Base-by-base conservation (phyloP, 2,113 vertebrate species). In the Ailurus styani region DNA sequence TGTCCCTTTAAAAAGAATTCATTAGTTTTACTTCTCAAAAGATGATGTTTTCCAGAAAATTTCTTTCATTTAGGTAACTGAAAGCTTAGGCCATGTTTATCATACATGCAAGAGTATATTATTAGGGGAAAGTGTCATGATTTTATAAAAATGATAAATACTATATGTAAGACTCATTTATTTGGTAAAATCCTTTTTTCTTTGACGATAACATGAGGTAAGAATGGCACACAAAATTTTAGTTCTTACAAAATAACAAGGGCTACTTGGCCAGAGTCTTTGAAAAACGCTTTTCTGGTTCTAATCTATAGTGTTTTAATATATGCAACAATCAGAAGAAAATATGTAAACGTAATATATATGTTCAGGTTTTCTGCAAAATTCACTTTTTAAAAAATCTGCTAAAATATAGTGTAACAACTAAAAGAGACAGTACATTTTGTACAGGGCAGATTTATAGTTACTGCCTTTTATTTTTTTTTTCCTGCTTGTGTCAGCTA, bases 401-500 rank as follows among this genome's bases (percentile, higher is more conserved):
- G 97, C 31, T 98, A 97, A 98, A 98, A 96, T 96, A 89, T 88
- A 96, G 97, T 96, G 90, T 79, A 96, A 98, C 97, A 97, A 90
- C 95, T 96, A 91, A 95, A 96, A 97, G 92, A 97, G 96, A 97
- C 93, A 94, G 77, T 97, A 98, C 97, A 98, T 99, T 97, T 98
- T 97, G 86, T 66, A 97, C 87, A 91, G 75, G 96, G 66, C 97
- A 98, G 98, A 99, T 99, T 98, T 98, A 98, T 86, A 87, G 97
- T 97, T 72, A 60, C 93, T 98, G 55, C 93, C 93, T 97, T 98
- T 98, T 98, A 47, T 75, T 62, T 84, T 75, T 92, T 64, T 70
- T 40, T 93, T 91, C 83, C 45, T 98, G 98, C 98, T 98, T 93
- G 95, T 99, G 98, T 99, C 98, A 98, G 98, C 98, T 98, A 97